These are phyloP conservation scores for Exephanes ischioxanthus DNA, from an alignment of 2,888 invertebrate genomes.

Conservation along the genomic window DNA sequence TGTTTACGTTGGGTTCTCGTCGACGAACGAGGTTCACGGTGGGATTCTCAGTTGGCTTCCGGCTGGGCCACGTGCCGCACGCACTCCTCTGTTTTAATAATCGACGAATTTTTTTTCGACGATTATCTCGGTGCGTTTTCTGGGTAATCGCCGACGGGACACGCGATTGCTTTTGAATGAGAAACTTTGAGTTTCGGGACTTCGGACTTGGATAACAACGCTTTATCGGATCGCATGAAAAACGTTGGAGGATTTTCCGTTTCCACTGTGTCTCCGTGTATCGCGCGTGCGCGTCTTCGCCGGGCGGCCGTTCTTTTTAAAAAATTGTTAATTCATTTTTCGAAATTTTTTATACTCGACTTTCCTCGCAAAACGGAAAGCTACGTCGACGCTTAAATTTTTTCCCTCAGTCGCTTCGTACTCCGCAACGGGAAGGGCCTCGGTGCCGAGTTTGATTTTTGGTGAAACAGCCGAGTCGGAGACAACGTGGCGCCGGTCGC, in stretches of 20 bases:
- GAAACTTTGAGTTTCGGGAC: neutral
- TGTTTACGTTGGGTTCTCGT: conserved; percentile 42
- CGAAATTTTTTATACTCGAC: too few species aligned
- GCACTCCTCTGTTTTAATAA: conserved; percentile 48
- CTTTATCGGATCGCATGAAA: neutral
- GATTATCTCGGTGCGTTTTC: neutral
- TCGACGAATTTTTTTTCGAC: neutral
- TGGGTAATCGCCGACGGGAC: neutral
- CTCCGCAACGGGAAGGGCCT: neutral
- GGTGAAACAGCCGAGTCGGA: conserved; percentile 2
- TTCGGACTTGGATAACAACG: neutral
- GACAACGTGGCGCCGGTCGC: conserved; percentile 1
- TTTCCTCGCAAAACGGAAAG: conserved; percentile 8
- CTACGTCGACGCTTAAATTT: neutral
- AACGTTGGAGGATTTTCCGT: neutral
- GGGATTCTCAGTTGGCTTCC: conserved; percentile 54
- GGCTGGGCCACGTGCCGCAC: conserved; percentile 51
- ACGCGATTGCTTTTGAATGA: neutral
- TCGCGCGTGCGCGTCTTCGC: conserved; percentile 1
- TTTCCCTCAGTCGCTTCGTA: neutral
- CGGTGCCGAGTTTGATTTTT: conserved; percentile 21
- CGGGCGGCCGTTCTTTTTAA: neutral
- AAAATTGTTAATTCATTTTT: neutral
- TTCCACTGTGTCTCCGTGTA: neutral
- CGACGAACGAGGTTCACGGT: conserved; percentile 17